Percentiles rank a stretch among this genome's conserved stretches.
phyloP scores from a whole-genome alignment of 2,888 invertebrate species.

The Hirudinaria manillensis region DNA sequence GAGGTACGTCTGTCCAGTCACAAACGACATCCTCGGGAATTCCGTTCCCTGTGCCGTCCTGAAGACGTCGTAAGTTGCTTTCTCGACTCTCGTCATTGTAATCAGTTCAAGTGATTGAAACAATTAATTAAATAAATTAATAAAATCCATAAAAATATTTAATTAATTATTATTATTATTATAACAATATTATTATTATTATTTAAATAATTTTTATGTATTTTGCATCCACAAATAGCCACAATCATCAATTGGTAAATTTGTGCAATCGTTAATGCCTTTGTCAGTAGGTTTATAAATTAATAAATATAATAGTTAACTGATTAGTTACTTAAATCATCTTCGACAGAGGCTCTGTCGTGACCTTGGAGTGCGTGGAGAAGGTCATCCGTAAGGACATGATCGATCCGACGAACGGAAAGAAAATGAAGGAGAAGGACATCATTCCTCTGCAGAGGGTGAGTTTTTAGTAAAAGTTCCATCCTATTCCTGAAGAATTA shows the following conservation, averaged over 20 bases:
- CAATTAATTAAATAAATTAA: too few species aligned
- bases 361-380: constrained; percentile 91
- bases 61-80: constrained; percentile 68
- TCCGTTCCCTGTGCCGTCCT: constrained; percentile 88
- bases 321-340: constrained; percentile 37
- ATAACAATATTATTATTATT: too few species aligned
- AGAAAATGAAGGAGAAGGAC: constrained; percentile 75
- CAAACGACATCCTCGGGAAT: constrained; percentile 80
- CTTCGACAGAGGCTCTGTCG: constrained; percentile 88
- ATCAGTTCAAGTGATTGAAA: too few species aligned
- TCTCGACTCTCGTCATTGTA: background rate
- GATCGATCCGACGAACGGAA: constrained; percentile 84
- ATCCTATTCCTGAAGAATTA: background rate
- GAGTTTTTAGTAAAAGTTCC: constrained; percentile 16
- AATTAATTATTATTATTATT: too few species aligned
- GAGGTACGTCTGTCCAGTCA: constrained; percentile 94
- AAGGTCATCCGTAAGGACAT: constrained; percentile 92
- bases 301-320: too few species aligned
- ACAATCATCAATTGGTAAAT: too few species aligned
- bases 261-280: too few species aligned
- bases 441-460: constrained; percentile 68
- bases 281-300: too few species aligned
- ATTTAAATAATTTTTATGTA: too few species aligned
- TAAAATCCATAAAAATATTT: too few species aligned
- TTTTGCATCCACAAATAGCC: too few species aligned